Percentiles rank a stretch among this genome's conserved stretches.
Conservation (phyloP, 2,797 vertebrate genomes). For the Rhinoraja longicauda region DNA sequence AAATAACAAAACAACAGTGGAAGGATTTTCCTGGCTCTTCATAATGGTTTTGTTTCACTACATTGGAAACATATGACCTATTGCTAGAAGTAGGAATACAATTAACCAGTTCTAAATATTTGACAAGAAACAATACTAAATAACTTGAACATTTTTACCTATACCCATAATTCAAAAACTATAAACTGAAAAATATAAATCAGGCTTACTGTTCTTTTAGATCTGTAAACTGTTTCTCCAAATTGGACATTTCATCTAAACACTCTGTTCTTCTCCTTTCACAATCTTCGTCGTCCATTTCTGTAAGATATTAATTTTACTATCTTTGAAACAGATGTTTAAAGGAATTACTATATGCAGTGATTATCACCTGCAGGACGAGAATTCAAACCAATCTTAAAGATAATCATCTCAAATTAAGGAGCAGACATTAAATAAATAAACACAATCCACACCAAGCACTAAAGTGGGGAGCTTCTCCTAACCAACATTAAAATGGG, state of each 20-base stretch:
- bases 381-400: neutral
- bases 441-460: neutral
- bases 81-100: neutral
- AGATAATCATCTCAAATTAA: neutral
- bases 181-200: neutral
- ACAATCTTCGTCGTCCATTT: constrained; percentile 98
- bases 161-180: neutral
- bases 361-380: neutral
- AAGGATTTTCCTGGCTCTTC: neutral
- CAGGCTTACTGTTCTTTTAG: constrained; percentile 93
- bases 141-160: neutral
- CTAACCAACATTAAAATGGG: neutral
- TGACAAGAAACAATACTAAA: neutral
- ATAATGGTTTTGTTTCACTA: neutral
- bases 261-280: constrained; percentile 97
- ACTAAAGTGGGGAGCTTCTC: neutral
- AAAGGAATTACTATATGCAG: neutral
- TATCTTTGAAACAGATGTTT: neutral
- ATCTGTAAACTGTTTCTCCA: constrained; percentile 98
- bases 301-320: constrained; percentile 54
- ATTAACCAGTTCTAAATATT: neutral
- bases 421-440: neutral
- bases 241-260: constrained; percentile 96
- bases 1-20: neutral
- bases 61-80: neutral